Evolutionary conservation across 2,888 invertebrate genomes (phyloP), one percentile per base, ranked within the genome.

Genomic region (Campopleginae sp.): DNA sequence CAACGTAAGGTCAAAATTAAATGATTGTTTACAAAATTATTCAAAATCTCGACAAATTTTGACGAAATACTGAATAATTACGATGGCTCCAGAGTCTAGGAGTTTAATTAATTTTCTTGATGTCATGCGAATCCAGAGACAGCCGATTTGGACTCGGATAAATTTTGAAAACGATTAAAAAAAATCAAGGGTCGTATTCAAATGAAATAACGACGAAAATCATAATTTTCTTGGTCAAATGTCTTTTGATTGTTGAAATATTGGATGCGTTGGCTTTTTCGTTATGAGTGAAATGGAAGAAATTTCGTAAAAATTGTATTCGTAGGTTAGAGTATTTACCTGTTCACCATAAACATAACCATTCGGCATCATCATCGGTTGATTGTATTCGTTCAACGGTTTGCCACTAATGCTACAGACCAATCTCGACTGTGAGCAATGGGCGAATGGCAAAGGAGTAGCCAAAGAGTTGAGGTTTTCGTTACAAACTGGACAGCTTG

Each of bases 291-390:
- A 31, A 61, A 23, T 61, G 8, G 31, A 14, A 61, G 12, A 12
- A 31, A n/a, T 61, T 31, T 61, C 2, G 19, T 8, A 5, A 19
- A 63, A 63, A 33, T 63, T 63, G 0, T 38, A 10, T 10, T 23
- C 2, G 23, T 12, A 17, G 2, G n/a, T 1, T 19, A n/a, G n/a
- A 27, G 8, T 76, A 88, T 89, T 94, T 90, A 97, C 97, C 95
- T 97, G 96, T 94, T 98, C 98, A 12, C 98, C 98, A 92, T 98
- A 99, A 83, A 99, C 98, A 94, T 98, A 97, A 80, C 99, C 99
- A 94, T 99, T 99, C 86, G 99, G 99, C 94, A 99, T 95, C 96
- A 99, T 98, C 97, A 99, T 98, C 14, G 99, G 99, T 89, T 98
- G 98, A 95, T 99, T 99, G 94, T 99, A 97, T 93, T 99, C 99